Evolutionary conservation across 2,888 invertebrate species (phyloP).

Genomic region (Lathronympha strigana): DNA sequence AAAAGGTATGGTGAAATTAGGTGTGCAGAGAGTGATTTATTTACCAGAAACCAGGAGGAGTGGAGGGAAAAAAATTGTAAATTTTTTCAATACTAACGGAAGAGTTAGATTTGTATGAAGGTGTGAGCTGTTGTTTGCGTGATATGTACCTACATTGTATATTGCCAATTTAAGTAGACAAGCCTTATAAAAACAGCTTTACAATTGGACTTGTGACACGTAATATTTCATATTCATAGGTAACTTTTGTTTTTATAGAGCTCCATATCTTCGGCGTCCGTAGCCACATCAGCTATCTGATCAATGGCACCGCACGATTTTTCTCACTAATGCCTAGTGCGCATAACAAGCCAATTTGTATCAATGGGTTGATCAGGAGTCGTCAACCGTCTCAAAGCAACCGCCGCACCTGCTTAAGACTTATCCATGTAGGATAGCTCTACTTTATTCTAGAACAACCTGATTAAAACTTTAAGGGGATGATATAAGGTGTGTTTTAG

Average conservation of each 20-base stretch:
- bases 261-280: conserved; percentile 20
- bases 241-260: conserved; percentile 15
- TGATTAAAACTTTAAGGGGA: conserved; percentile 42
- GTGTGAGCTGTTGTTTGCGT: too few species aligned
- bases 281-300: conserved; percentile 39
- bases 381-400: conserved; percentile 67
- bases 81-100: too few species aligned
- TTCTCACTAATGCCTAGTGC: conserved; percentile 47
- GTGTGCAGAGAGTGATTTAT: neutral
- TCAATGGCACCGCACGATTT: conserved; percentile 40
- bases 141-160: too few species aligned
- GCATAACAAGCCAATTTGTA: conserved; percentile 74
- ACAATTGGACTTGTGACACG: too few species aligned
- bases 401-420: conserved; percentile 75
- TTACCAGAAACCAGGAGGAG: too few species aligned
- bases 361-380: conserved; percentile 68
- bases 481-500: conserved; percentile 46
- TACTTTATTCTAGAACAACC: conserved; percentile 42
- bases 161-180: too few species aligned
- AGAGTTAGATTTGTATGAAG: too few species aligned
- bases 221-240: neutral
- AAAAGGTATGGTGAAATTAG: neutral
- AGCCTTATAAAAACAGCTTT: too few species aligned
- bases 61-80: too few species aligned
- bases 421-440: conserved; percentile 66